phyloP scores from a whole-genome alignment of 2,797 vertebrate genomes.

The Molossus molossus region DNA sequence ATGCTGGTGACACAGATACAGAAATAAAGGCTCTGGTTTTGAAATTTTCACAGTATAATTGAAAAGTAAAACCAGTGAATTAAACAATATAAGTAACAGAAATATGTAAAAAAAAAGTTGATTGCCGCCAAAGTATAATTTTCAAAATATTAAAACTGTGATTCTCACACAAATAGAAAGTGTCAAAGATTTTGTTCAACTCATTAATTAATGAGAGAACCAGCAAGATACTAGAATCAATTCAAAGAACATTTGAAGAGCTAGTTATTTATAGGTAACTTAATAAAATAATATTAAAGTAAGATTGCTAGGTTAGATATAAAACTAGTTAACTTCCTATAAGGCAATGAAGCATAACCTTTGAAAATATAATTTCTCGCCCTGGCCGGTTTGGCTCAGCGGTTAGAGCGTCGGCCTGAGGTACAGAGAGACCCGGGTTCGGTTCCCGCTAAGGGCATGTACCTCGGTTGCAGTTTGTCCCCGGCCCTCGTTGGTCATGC shows the following conservation, averaged over 20 bases:
- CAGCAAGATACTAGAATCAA: neutral
- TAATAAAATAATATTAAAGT: slow-evolving; percentile 8
- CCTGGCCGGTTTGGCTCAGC: too few species aligned
- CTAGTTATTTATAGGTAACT: neutral
- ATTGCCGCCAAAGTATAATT: neutral
- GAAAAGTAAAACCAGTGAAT: slow-evolving; percentile 14
- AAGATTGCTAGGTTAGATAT: neutral
- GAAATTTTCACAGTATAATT: neutral
- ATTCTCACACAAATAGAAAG: slow-evolving; percentile 8
- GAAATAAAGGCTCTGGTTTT: neutral
- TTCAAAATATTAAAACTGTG: slow-evolving; percentile 6
- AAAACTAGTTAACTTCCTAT: slow-evolving; percentile 33
- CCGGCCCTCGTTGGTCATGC: too few species aligned
- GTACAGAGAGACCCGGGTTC: too few species aligned
- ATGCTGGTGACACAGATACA: neutral
- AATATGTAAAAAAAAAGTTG: neutral
- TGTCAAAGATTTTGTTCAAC: slow-evolving; percentile 12
- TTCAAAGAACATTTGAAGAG: neutral
- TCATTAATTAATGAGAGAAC: slow-evolving; percentile 13
- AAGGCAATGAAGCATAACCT: neutral
- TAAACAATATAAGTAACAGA: neutral
- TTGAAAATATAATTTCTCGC: neutral
- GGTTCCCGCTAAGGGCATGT: too few species aligned
- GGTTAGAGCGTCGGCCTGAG: too few species aligned
- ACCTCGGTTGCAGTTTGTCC: too few species aligned